Conservation (phyloP, 2,113 vertebrate species). For the Danionella cerebrum region DNA sequence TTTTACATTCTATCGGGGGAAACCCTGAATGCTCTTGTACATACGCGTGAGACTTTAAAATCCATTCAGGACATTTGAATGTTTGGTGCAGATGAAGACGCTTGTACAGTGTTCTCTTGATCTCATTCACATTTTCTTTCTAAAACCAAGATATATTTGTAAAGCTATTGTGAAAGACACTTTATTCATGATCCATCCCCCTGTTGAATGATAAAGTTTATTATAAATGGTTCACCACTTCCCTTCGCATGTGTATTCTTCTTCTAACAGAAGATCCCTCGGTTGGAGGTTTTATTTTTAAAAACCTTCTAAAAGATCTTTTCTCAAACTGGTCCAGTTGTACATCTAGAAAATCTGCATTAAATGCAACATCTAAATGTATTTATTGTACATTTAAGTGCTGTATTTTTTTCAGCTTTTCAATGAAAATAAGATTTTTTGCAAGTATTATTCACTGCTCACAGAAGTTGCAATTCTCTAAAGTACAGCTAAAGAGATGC, state of each 20-base stretch:
- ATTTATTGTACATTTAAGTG: too few species aligned
- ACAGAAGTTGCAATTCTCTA: too few species aligned
- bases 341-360: too few species aligned
- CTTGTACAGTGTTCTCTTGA: slow-evolving; percentile 57
- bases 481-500: too few species aligned
- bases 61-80: neutral
- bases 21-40: slow-evolving; percentile 42
- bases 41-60: slow-evolving; percentile 29
- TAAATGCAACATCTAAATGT: too few species aligned
- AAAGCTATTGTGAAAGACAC: slow-evolving; percentile 67
- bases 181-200: slow-evolving; percentile 56
- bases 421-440: too few species aligned
- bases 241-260: slow-evolving; percentile 53
- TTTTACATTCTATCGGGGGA: slow-evolving; percentile 39
- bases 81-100: slow-evolving; percentile 20
- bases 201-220: slow-evolving; percentile 63
- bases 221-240: slow-evolving; percentile 55
- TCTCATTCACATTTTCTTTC: slow-evolving; percentile 45
- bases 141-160: slow-evolving; percentile 51
- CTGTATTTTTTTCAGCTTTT: too few species aligned
- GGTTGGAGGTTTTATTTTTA: slow-evolving; percentile 48
- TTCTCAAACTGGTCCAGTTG: too few species aligned
- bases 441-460: too few species aligned
- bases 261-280: slow-evolving; percentile 46
- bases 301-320: too few species aligned